Evolutionary conservation across 2,113 vertebrate genomes (phyloP).

Genomic region (Phocoena phocoena): DNA sequence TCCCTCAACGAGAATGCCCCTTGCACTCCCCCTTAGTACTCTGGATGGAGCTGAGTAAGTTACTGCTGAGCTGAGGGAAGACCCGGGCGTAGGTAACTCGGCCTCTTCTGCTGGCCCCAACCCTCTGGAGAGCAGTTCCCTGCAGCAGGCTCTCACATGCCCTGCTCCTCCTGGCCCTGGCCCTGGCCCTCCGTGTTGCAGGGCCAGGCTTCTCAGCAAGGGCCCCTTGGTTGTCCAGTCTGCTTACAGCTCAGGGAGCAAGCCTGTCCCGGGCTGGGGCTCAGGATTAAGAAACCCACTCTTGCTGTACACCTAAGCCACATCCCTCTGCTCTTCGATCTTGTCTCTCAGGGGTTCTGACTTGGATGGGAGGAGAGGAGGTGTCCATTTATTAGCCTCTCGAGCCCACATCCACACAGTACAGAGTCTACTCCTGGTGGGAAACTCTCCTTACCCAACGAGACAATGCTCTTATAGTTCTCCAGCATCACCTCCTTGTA

Average conservation of each 20-base stretch:
- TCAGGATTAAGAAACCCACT: neutral
- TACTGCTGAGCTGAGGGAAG: neutral
- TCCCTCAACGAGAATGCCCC: neutral
- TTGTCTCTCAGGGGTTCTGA: neutral
- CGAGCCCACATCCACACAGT: neutral
- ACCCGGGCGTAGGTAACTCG: neutral
- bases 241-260: neutral
- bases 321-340: neutral
- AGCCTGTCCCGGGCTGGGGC: neutral
- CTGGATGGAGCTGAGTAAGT: neutral
- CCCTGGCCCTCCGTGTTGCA: neutral
- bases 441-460: slow-evolving; percentile 63
- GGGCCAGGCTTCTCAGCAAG: neutral
- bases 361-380: neutral
- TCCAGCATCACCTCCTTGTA: slow-evolving; percentile 76
- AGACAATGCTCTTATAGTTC: slow-evolving; percentile 67
- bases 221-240: neutral
- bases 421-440: neutral
- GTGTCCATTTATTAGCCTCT: neutral
- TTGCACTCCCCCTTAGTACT: neutral
- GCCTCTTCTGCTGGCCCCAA: neutral
- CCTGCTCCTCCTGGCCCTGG: neutral
- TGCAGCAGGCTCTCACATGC: neutral
- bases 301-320: neutral
- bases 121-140: neutral